Conservation (phyloP, 2,888 invertebrate genomes). For the Ceratothoa steindachneri region DNA sequence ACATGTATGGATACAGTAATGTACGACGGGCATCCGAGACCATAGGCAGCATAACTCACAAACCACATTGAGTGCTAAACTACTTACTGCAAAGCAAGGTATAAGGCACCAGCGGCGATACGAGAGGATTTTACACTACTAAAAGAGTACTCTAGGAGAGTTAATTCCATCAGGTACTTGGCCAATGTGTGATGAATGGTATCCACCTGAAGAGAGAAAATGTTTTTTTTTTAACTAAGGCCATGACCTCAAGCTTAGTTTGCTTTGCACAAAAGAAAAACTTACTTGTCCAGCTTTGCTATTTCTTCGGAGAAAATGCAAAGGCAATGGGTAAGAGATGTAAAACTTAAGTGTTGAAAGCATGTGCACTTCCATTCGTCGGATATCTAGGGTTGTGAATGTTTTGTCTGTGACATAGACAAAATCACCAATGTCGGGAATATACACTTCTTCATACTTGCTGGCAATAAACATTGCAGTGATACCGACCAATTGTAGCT, state of each 20-base stretch:
- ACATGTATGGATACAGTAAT: too few relatives aligned
- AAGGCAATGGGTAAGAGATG: conserved; percentile 77
- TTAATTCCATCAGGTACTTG: conserved; percentile 85
- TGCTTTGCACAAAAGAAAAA: conserved; percentile 21
- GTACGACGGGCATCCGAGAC: too few relatives aligned
- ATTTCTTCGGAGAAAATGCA: conserved; percentile 73
- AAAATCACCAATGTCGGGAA: conserved; percentile 82
- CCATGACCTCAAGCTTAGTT: not conserved
- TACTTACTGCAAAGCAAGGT: conserved; percentile 65
- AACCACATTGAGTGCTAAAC: too few relatives aligned
- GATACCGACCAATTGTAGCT: conserved; percentile 82
- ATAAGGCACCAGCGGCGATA: conserved; percentile 74
- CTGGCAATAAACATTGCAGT: conserved; percentile 84
- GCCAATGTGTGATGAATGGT: conserved; percentile 70
- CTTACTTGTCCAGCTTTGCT: conserved; percentile 48
- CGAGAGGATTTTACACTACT: conserved; percentile 73
- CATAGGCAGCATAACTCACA: too few relatives aligned
- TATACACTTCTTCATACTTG: conserved; percentile 92
- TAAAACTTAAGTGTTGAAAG: conserved; percentile 71
- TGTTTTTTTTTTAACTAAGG: too few relatives aligned
- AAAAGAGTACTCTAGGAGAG: conserved; percentile 74
- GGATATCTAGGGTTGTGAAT: conserved; percentile 71
- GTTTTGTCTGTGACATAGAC: conserved; percentile 85
- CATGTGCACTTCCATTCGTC: conserved; percentile 76
- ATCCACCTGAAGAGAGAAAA: conserved; percentile 25